Evolutionary conservation across 2,113 vertebrate species (phyloP).

Genomic region (Myocastor coypus): DNA sequence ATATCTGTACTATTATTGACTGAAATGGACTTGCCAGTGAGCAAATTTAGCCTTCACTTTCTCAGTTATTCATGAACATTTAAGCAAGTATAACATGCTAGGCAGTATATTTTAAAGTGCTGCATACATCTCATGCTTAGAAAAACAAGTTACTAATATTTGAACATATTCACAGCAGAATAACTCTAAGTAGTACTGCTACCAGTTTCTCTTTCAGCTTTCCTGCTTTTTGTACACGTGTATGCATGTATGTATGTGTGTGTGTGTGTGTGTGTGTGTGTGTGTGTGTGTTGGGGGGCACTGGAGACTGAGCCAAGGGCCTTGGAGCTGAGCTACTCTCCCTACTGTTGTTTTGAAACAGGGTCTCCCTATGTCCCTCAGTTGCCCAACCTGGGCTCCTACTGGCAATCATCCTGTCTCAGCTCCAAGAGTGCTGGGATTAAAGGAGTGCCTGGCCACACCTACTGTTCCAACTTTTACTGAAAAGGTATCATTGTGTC

Average conservation of each 20-base stretch:
- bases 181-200: background rate
- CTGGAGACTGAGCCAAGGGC: background rate
- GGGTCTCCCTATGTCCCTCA: background rate
- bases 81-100: background rate
- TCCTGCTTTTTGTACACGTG: too few relatives aligned
- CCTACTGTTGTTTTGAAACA: background rate
- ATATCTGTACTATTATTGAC: background rate
- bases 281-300: background rate
- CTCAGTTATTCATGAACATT: constrained; percentile 1
- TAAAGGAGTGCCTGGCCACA: background rate
- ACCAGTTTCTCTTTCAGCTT: background rate
- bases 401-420: background rate
- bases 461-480: constrained; percentile 23
- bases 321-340: background rate
- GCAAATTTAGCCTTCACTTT: background rate
- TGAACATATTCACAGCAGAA: background rate
- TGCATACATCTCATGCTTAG: background rate
- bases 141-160: constrained; percentile 41
- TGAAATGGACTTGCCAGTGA: background rate
- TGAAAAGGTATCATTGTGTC: background rate
- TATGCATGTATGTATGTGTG: background rate
- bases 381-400: background rate
- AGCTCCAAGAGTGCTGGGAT: background rate
- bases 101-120: background rate
- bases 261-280: background rate